A percentile compares a stretch with the other conserved stretches of the same genome.
These are phyloP conservation scores for Mus caroli DNA, from an alignment of 2,797 vertebrate species.

Conservation along the genomic window DNA sequence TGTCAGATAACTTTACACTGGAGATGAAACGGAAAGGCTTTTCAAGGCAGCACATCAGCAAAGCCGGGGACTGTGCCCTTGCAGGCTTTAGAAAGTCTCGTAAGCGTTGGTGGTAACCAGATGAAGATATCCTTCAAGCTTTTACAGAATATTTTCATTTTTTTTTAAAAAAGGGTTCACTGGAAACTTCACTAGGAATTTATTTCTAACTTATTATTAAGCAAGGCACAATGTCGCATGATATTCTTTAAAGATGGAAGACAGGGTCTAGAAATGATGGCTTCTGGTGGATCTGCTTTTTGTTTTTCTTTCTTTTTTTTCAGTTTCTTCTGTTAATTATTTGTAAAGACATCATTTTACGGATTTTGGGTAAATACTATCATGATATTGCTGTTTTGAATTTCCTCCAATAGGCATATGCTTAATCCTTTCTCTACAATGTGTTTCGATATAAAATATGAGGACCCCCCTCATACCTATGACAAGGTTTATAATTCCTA, in stretches of 20 bases:
- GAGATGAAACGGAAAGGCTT: conserved; percentile 30
- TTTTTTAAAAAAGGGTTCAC: background rate
- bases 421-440: background rate
- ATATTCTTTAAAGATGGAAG: conserved; percentile 61
- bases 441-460: background rate
- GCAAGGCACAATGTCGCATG: background rate
- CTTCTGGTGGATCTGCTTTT: background rate
- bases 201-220: conserved; percentile 54
- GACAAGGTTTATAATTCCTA: background rate
- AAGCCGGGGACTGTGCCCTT: conserved; percentile 30
- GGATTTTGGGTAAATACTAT: background rate
- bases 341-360: conserved; percentile 5
- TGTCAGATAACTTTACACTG: conserved; percentile 15
- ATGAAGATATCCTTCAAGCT: conserved; percentile 55
- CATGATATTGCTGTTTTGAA: background rate
- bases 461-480: background rate
- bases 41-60: background rate
- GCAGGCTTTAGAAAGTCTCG: conserved; percentile 15
- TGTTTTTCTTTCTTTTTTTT: background rate
- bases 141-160: conserved; percentile 11
- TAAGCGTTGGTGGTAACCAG: background rate
- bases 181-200: conserved; percentile 16
- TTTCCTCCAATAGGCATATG: background rate
- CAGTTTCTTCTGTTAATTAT: background rate
- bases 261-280: background rate